phyloP scores from a whole-genome alignment of 2,113 vertebrate species.

The Semnopithecus entellus region DNA sequence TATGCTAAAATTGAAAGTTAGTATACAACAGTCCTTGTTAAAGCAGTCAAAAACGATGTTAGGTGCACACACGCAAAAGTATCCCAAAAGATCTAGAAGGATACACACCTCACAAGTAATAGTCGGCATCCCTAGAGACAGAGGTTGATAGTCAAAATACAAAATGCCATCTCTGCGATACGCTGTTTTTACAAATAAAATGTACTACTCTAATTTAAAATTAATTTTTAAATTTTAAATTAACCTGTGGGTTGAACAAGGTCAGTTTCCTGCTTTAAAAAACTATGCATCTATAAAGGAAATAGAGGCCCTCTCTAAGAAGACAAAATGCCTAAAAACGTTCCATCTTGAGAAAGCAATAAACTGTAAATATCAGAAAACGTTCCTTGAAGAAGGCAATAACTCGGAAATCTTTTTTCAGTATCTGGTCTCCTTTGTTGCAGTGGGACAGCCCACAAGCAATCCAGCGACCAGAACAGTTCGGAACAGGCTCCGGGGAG shows the following conservation, averaged over 20 bases:
- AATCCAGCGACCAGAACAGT: not conserved
- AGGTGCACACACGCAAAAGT: not conserved
- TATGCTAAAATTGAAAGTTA: not conserved
- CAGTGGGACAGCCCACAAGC: not conserved
- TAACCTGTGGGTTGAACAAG: not conserved
- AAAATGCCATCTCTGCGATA: not conserved
- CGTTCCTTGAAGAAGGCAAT: not conserved
- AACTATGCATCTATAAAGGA: not conserved
- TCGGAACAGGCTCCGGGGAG: not conserved
- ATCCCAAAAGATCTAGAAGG: not conserved
- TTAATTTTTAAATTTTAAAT: not conserved
- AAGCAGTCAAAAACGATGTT: not conserved
- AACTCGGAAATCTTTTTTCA: not conserved
- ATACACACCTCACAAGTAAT: not conserved
- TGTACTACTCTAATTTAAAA: not conserved
- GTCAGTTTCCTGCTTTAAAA: not conserved
- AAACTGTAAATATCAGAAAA: not conserved
- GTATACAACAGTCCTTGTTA: not conserved
- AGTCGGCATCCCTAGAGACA: not conserved
- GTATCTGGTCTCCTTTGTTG: constrained; percentile 39
- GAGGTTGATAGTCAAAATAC: not conserved
- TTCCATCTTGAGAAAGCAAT: not conserved
- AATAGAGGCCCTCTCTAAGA: not conserved
- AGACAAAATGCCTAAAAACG: not conserved
- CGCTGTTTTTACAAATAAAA: not conserved